Conservation (phyloP, 2,797 vertebrate genomes). For the Yasuhikotakia modesta region DNA sequence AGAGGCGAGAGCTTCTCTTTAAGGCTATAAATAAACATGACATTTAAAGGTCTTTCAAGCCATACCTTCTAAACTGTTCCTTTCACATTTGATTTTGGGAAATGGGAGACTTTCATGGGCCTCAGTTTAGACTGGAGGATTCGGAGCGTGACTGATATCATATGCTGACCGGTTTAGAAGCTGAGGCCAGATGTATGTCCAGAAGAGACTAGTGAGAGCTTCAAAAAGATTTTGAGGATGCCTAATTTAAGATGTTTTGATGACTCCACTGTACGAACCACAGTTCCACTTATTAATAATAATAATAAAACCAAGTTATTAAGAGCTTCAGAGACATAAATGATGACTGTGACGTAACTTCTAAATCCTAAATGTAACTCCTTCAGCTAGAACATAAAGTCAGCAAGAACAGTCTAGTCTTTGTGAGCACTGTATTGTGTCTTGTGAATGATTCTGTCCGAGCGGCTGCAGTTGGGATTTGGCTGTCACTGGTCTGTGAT, state of each 20-base stretch:
- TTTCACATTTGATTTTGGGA: constrained; percentile 18
- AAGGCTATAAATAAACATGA: constrained; percentile 42
- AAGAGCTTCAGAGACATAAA: neutral
- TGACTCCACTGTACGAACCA: neutral
- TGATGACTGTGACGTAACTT: neutral
- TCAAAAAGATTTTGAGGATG: neutral
- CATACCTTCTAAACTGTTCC: constrained; percentile 4
- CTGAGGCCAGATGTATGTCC: neutral
- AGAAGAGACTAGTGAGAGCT: neutral
- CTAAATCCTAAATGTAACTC: neutral
- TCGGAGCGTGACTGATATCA: constrained; percentile 2
- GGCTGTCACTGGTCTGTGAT: neutral
- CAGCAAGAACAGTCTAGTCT: neutral
- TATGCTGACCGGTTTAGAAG: constrained; percentile 12
- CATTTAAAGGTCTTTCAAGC: constrained; percentile 54
- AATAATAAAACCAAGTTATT: neutral
- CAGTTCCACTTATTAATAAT: neutral
- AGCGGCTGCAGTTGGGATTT: neutral
- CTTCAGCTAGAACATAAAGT: neutral
- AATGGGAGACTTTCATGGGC: constrained; percentile 22
- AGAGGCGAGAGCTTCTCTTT: constrained; percentile 13
- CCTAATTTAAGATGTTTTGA: neutral
- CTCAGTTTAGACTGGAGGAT: constrained; percentile 46
- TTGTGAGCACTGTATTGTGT: neutral
- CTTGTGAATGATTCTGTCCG: neutral